Base-by-base conservation (phyloP, 2,113 vertebrate species). In the Ceuthmochares aereus region DNA sequence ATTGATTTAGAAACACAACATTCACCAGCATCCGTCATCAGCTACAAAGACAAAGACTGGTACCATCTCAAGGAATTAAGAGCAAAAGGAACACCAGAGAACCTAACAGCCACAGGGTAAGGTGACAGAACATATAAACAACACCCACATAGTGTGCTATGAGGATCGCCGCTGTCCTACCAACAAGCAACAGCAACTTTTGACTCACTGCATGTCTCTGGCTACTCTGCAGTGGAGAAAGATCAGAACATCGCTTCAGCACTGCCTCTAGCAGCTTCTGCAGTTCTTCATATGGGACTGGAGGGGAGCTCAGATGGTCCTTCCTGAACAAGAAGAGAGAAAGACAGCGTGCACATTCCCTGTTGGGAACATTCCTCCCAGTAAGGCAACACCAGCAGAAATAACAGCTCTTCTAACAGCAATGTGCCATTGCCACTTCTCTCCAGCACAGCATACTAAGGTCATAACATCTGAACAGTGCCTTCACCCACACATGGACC, bases 221-320 rank as follows among this genome's bases (percentile, higher is more conserved):
- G 79, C 27, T 98, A 79, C 95, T 42, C 2, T 91, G 83, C 26
- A 89, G 95, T 37, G 97, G 93, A 13, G 96, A 97, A 75, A 99
- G 93, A 76, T 99, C 99, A 6, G 94, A 95, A 89, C 98, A 99
- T 51, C 98, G 98, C 69, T 64, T 96, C 78, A 98, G 97, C 94
- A 98, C 92, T 51, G 98, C 96, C 95, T 98, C 97, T 17, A 99
- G 90, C 91, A 99, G 89, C 68, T 94, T 97, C 94, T 96, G 98
- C 47, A 99, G 81, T 59, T 98, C 97, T 72, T 87, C 91, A 77
- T 99, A 99, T 32, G 98, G 99, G 52, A 99, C 98, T 26, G 99
- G 99, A 27, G 93, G 97, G 66, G 89, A 97, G 63, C 98, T 98
- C 97, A 99, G 98, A 79, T 99, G 99, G 86, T 99, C 98, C 80